Conservation (phyloP, 2,888 invertebrate genomes). For the Cistogaster globosa region DNA sequence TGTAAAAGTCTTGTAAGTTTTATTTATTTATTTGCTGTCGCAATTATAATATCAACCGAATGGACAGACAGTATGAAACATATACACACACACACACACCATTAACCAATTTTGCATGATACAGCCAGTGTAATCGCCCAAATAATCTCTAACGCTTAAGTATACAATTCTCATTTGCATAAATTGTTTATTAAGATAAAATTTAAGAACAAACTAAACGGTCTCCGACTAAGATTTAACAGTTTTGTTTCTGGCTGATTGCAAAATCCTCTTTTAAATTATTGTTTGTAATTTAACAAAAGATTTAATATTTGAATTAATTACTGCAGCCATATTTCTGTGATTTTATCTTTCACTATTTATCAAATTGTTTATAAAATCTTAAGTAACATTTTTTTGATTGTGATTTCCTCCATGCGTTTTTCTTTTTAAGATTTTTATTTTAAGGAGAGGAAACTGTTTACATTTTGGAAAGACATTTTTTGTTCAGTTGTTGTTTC, state of each 20-base stretch:
- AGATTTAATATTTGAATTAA: slow-evolving; percentile 58
- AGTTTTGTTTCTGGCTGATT: neutral
- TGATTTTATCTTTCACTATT: slow-evolving; percentile 1
- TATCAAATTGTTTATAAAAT: slow-evolving; percentile 23
- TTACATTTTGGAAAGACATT: slow-evolving; percentile 44
- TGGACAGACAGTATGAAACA: slow-evolving; percentile 7
- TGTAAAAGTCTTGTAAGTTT: slow-evolving; percentile 19
- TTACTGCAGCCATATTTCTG: slow-evolving; percentile 40
- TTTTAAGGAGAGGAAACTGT: slow-evolving; percentile 38
- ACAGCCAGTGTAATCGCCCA: slow-evolving; percentile 42
- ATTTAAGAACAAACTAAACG: slow-evolving; percentile 28
- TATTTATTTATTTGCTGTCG: slow-evolving; percentile 41
- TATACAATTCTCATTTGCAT: slow-evolving; percentile 75
- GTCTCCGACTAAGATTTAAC: slow-evolving; percentile 4
- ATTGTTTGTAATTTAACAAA: slow-evolving; percentile 37
- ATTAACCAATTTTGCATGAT: slow-evolving; percentile 20
- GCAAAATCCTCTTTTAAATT: slow-evolving; percentile 19
- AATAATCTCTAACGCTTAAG: slow-evolving; percentile 58
- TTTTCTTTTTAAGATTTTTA: slow-evolving; percentile 43
- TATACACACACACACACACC: neutral
- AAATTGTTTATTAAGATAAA: slow-evolving; percentile 80
- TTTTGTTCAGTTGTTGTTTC: too few species aligned
- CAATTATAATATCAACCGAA: slow-evolving; percentile 45
- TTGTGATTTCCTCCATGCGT: slow-evolving; percentile 22
- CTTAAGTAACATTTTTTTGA: neutral